These are phyloP conservation scores for Lithophane leautieri DNA, from an alignment of 2,888 invertebrate species.

Conservation along the genomic window DNA sequence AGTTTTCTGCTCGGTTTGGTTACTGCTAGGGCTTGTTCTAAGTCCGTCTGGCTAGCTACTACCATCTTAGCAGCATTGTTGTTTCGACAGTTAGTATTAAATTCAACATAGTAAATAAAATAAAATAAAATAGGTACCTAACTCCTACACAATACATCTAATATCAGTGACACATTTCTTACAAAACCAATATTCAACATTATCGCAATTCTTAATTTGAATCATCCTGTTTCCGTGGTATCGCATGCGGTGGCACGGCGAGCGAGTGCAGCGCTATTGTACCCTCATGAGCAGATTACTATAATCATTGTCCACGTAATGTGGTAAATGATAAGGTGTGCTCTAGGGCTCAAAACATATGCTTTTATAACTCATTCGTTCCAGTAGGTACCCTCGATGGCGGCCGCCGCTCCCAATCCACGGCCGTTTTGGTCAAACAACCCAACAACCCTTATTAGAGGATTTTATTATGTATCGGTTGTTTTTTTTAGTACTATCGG, in stretches of 20 bases:
- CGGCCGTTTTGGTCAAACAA: slow-evolving; percentile 71
- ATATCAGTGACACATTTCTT: no score
- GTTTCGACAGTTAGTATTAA: neutral
- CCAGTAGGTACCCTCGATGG: slow-evolving; percentile 75
- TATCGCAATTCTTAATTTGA: slow-evolving; percentile 11
- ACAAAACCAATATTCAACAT: neutral
- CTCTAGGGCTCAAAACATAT: slow-evolving; percentile 89
- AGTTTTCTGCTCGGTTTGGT: no score
- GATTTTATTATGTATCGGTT: slow-evolving; percentile 20
- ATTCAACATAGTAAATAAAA: no score
- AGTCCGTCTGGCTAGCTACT: no score
- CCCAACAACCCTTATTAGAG: slow-evolving; percentile 74
- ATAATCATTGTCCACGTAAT: slow-evolving; percentile 89
- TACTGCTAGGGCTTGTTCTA: no score
- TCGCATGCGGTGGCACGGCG: slow-evolving; percentile 82
- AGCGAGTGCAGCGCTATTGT: slow-evolving; percentile 85
- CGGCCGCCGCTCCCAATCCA: slow-evolving; percentile 42
- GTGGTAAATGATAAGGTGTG: slow-evolving; percentile 90
- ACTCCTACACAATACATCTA: neutral
- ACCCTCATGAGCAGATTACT: slow-evolving; percentile 88
- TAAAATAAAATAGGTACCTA: no score
- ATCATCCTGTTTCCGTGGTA: slow-evolving; percentile 77
- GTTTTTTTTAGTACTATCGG: slow-evolving; percentile 28
- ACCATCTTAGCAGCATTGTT: no score
- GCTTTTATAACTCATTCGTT: slow-evolving; percentile 88